These are phyloP conservation scores for Anoplophora glabripennis DNA, from an alignment of 1,140 invertebrate genomes.

Conservation along the genomic window DNA sequence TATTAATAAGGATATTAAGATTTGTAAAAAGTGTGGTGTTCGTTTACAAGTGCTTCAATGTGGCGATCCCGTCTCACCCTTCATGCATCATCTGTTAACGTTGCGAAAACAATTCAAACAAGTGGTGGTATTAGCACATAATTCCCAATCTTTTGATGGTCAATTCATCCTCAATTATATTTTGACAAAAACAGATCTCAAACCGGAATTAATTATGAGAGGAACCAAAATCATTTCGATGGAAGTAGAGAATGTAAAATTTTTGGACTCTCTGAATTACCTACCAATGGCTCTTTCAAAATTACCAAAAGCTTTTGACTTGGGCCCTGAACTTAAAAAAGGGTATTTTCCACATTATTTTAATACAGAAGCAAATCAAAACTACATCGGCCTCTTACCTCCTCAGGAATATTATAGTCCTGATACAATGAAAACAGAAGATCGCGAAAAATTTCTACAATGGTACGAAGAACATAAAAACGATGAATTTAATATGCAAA, in stretches of 20 bases:
- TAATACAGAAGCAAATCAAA: not conserved
- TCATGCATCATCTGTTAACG: constrained; percentile 5
- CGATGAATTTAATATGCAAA: constrained; percentile 10
- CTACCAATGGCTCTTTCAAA: constrained; percentile 10
- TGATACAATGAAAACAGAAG: constrained; percentile 12
- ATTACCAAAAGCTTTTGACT: constrained; percentile 1
- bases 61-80: no score
- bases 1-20: not conserved
- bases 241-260: constrained; percentile 8
- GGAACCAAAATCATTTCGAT: constrained; percentile 17
- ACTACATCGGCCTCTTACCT: not conserved
- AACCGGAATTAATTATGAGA: constrained; percentile 2
- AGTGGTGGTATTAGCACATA: constrained; percentile 7
- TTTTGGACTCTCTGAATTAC: constrained; percentile 16
- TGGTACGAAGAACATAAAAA: constrained; percentile 23
- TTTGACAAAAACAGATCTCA: constrained; percentile 1
- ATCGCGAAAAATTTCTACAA: constrained; percentile 16
- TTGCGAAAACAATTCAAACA: constrained; percentile 9
- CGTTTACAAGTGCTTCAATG: no score
- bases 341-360: constrained; percentile 10
- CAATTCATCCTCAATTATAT: constrained; percentile 11
- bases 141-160: constrained; percentile 3
- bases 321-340: constrained; percentile 1
- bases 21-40: no score
- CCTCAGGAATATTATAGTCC: constrained; percentile 8